phyloP scores from a whole-genome alignment of 1,140 invertebrate species.

The Brachionus rotundiformis region DNA sequence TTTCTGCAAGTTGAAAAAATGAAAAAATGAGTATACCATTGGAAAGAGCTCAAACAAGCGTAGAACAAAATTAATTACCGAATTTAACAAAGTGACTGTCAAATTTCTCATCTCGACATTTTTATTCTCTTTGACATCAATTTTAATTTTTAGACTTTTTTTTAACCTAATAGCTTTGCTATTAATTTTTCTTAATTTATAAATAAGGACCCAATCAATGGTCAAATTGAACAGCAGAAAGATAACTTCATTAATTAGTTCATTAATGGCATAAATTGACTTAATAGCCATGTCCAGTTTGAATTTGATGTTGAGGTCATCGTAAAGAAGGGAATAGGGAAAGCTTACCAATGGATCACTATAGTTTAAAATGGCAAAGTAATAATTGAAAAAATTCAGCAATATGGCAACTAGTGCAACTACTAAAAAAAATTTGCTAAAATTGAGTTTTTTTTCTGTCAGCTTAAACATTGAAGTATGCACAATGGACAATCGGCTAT shows the following conservation, averaged over 20 bases:
- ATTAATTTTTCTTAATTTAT: background rate
- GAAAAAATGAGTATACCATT: background rate
- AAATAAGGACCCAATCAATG: background rate
- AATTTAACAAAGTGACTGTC: background rate
- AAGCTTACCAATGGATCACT: background rate
- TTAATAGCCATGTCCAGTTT: background rate
- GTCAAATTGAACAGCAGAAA: background rate
- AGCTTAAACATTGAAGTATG: background rate
- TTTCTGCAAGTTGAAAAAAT: background rate
- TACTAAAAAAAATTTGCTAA: background rate
- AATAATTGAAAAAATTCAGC: background rate
- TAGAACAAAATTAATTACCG: background rate
- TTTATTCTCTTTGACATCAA: background rate
- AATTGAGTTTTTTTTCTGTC: background rate
- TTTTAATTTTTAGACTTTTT: background rate
- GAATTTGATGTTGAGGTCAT: background rate
- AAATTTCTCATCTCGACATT: conserved; percentile 2
- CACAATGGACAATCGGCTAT: background rate
- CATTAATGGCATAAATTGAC: conserved; percentile 4
- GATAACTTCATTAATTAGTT: background rate
- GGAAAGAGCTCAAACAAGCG: background rate
- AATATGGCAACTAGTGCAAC: background rate
- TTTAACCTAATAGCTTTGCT: background rate
- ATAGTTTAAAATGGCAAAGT: background rate
- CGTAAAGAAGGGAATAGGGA: background rate